Evolutionary conservation across 1,140 invertebrate species (phyloP).

Genomic region (Araneus ventricosus): DNA sequence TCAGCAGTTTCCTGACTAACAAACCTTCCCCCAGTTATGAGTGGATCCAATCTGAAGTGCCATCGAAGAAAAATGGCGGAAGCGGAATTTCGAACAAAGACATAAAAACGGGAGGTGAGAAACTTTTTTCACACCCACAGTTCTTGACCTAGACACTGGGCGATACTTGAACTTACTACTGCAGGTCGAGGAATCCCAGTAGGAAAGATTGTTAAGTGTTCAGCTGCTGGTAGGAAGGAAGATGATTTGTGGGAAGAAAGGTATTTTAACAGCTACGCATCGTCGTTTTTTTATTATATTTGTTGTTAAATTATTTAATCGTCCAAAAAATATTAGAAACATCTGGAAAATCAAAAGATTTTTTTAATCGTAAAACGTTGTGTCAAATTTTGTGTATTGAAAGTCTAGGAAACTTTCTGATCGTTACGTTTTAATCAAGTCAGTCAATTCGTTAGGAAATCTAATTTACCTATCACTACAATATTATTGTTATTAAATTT

Average conservation of each 20-base stretch:
- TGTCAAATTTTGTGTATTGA: no score
- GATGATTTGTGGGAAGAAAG: not conserved
- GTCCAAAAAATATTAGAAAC: no score
- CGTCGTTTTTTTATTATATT: not conserved
- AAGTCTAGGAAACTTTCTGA: no score
- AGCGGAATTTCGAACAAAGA: not conserved
- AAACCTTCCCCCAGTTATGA: not conserved
- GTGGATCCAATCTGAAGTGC: not conserved
- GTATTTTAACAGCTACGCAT: not conserved
- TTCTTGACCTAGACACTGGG: slow-evolving; percentile 25
- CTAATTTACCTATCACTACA: no score
- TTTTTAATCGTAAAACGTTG: no score
- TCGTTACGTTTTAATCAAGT: no score
- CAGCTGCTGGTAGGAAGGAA: no score
- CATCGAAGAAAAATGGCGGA: not conserved
- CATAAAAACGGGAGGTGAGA: not conserved
- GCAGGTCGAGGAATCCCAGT: not conserved
- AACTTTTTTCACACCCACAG: not conserved
- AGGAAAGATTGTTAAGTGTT: not conserved
- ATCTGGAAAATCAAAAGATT: no score
- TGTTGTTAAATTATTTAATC: not conserved
- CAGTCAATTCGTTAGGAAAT: no score
- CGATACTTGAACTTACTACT: slow-evolving; percentile 24
- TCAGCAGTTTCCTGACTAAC: not conserved
- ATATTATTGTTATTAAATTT: no score